Evolutionary conservation across 2,113 vertebrate species (phyloP).

Genomic region (Podiceps cristatus): DNA sequence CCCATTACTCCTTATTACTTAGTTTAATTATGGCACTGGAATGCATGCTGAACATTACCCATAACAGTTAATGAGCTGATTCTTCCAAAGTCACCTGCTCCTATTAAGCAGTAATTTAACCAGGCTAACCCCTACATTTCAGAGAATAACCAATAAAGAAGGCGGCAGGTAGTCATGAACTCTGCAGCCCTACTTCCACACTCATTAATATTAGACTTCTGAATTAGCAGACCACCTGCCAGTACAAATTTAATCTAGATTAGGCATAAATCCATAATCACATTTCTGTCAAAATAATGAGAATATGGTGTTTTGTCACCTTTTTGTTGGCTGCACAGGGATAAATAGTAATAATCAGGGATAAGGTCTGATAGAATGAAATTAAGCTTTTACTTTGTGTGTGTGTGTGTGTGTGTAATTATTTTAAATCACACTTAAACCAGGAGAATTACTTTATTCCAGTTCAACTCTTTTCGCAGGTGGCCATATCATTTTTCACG

Average conservation of each 20-base stretch:
- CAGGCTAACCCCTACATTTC: neutral
- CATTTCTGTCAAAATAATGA: neutral
- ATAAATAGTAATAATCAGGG: neutral
- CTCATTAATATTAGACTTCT: neutral
- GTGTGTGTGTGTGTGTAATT: neutral
- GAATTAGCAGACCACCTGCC: neutral
- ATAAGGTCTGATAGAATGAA: neutral
- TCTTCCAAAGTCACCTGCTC: constrained; percentile 20
- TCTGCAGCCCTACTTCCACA: neutral
- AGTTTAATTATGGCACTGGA: constrained; percentile 31
- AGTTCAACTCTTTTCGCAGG: neutral
- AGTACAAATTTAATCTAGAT: neutral
- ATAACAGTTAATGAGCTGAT: constrained; percentile 42
- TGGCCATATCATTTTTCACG: neutral
- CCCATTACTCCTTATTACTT: neutral
- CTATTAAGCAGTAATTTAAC: constrained; percentile 9
- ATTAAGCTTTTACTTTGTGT: neutral
- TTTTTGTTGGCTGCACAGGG: neutral
- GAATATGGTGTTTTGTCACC: neutral
- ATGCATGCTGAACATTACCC: neutral
- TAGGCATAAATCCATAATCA: neutral
- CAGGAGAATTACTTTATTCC: neutral
- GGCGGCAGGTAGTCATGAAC: neutral
- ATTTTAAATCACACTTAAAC: neutral
- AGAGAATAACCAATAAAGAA: neutral